These are phyloP conservation scores for Siniperca undulata DNA, from an alignment of 2,797 vertebrate genomes.

Conservation along the genomic window DNA sequence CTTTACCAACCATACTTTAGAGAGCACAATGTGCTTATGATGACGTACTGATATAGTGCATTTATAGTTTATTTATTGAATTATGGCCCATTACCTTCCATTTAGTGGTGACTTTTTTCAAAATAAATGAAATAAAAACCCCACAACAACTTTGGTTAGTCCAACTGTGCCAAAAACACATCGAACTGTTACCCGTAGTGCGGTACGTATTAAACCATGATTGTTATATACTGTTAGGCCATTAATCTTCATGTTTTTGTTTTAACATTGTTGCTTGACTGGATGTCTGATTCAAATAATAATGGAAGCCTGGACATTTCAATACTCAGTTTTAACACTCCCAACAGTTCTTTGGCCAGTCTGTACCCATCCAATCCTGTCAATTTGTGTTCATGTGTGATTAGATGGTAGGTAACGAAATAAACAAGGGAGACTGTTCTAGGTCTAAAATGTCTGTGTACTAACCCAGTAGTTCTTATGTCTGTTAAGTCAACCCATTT, in stretches of 20 bases:
- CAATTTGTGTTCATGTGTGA: not conserved
- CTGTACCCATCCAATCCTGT: not conserved
- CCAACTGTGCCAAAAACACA: not conserved
- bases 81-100: not conserved
- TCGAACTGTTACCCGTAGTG: not conserved
- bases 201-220: not conserved
- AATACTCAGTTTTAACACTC: not conserved
- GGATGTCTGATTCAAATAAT: not conserved
- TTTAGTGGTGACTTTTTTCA: not conserved
- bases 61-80: not conserved
- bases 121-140: not conserved
- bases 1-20: not conserved
- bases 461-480: conserved; percentile 16
- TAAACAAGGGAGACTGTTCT: not conserved
- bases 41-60: not conserved
- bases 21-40: not conserved
- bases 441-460: conserved; percentile 15
- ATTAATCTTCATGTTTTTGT: not conserved
- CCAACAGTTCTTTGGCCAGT: not conserved
- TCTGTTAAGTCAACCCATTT: conserved; percentile 47
- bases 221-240: not conserved
- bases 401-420: not conserved
- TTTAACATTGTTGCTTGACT: not conserved
- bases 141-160: not conserved
- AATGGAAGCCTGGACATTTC: not conserved